Base-by-base conservation (phyloP, 2,888 invertebrate species). In the Phlogophora meticulosa region DNA sequence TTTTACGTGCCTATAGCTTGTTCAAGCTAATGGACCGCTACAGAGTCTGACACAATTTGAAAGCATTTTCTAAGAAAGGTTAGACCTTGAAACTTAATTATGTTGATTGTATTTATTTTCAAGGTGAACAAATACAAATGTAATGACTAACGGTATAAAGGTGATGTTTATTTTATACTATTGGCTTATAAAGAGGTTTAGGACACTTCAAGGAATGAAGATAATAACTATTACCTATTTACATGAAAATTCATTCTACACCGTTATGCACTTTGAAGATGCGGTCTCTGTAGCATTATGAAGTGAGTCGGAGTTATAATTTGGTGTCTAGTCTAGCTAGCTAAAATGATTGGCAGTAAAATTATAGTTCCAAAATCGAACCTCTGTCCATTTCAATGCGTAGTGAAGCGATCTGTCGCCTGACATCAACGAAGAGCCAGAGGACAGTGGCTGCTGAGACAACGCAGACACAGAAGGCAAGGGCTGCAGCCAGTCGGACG, bases 351-450 rank as follows among this genome's bases (percentile, higher is more conserved):
- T 15, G 9, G 13, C 17, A 49, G 4, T 45, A 36, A 45, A 34
- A 53, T 24, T 17, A 46, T 9, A 57, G 1, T 51, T 55, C 20
- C 38, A 53, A 80, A 88, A 13, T 43, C 93, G 73, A 93, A 97
- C 97, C 97, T 97, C 96, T 96, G 83, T 97, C 97, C 92, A 97
- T 96, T 87, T 97, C 96, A 71, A 95, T 96, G 78, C 97, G 94
- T 28, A 97, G 95, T 43, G 96, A 96, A 45, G 96, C 96, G 68
- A 97, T 96, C 88, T 97, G 97, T 81, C 97, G 95, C 83, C 97
- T 95, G 59, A 97, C 96, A 85, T 97, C 97, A 63, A 97, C 96
- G 90, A 97, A 97, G 59, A 97, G 95, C 97, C 97, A 97, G 71
- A 97, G 94, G 69, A 97, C 96, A 38, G 97, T 96, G 42, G 97